Evolutionary conservation across 2,797 vertebrate genomes (phyloP).

Genomic region (Sitta carolinensis): DNA sequence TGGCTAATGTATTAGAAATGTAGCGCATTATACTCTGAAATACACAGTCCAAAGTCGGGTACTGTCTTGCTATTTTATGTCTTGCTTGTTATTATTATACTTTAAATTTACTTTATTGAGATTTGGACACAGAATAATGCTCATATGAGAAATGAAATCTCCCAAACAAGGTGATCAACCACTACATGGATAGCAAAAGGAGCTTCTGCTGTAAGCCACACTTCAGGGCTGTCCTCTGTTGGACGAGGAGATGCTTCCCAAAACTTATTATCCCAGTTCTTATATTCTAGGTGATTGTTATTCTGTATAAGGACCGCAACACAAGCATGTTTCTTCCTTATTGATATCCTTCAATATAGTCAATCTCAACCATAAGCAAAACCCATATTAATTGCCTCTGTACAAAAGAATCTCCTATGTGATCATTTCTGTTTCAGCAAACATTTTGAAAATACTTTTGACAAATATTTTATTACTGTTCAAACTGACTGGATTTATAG

Average conservation of each 20-base stretch:
- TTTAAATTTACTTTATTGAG: background rate
- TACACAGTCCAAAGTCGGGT: background rate
- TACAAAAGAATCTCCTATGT: background rate
- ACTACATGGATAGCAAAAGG: background rate
- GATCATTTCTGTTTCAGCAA: background rate
- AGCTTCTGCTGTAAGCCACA: background rate
- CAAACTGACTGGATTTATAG: background rate
- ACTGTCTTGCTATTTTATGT: background rate
- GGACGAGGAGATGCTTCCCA: background rate
- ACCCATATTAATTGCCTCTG: background rate
- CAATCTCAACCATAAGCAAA: background rate
- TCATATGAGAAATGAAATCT: background rate
- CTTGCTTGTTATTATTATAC: background rate
- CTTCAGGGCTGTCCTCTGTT: background rate
- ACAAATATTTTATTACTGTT: background rate
- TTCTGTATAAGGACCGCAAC: background rate
- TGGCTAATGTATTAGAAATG: background rate
- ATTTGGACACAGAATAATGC: background rate
- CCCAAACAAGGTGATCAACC: background rate
- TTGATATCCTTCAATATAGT: background rate
- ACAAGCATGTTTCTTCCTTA: background rate
- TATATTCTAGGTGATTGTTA: background rate
- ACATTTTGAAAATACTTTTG: background rate
- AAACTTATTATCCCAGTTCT: background rate
- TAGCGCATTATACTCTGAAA: background rate